phyloP scores from a whole-genome alignment of 2,888 invertebrate genomes.

The Platycheirus albimanus region DNA sequence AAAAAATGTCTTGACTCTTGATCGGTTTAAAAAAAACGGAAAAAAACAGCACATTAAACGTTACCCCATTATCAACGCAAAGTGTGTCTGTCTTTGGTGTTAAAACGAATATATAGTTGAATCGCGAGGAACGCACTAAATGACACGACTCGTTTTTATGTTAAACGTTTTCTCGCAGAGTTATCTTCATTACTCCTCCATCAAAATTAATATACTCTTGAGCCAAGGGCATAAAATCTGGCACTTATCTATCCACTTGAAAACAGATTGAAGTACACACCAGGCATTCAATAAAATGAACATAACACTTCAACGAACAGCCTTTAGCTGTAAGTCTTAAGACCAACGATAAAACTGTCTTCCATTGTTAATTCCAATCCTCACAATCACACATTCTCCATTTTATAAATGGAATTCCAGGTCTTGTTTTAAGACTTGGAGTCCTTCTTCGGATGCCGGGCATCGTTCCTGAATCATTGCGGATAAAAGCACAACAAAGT shows the following conservation, averaged over 20 bases:
- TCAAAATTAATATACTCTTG: constrained; percentile 9
- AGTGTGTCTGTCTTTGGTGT: too few relatives aligned
- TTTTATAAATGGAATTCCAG: constrained; percentile 7
- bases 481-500: constrained; percentile 17
- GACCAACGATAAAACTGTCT: constrained; percentile 13
- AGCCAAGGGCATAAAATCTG: not conserved
- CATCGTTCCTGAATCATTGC: not conserved
- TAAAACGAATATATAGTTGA: too few relatives aligned
- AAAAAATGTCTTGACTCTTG: too few relatives aligned
- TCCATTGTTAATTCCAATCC: constrained; percentile 18
- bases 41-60: too few relatives aligned
- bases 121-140: too few relatives aligned
- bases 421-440: not conserved
- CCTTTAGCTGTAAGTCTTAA: constrained; percentile 3
- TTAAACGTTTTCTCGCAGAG: not conserved
- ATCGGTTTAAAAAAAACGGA: too few relatives aligned
- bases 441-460: not conserved
- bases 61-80: too few relatives aligned
- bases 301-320: constrained; percentile 1
- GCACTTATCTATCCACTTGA: constrained; percentile 2
- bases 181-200: constrained; percentile 4
- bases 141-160: too few relatives aligned
- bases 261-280: constrained; percentile 5
- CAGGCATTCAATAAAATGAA: constrained; percentile 22
- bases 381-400: constrained; percentile 13